Base-by-base conservation (phyloP, 1,140 invertebrate species). In the Drosophila rufa region DNA sequence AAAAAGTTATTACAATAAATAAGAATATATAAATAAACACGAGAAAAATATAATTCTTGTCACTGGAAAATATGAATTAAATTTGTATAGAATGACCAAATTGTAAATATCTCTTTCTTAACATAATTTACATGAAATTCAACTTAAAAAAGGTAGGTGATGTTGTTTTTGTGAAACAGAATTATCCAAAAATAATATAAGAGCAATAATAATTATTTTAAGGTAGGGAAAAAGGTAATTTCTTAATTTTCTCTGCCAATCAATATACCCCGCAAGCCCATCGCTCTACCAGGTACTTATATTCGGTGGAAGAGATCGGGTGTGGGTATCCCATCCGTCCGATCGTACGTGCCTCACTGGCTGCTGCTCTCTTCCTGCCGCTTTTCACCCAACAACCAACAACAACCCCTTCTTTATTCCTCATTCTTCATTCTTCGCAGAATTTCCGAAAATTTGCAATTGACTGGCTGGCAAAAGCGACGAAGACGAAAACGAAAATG, bases 381-480 rank as follows among this genome's bases (percentile, higher is more conserved):
- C 62, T 42, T 40, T 57, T 48, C 47, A 36, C 17, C 50, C 36
- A 36, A 2, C 51, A 17, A 53, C 14, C 51, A 55, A 17, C 42
- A 43, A 8, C 51, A 56, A 56, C 57, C 58, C 56, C 64, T 69
- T n/a, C 40, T 17, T 33, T 22, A 50, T 69, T n/a, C 40, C 15
- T 33, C 27, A 50, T 69, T n/a, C 40, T 17, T 33, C 27, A 50
- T 30, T 56, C 73, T 47, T 60, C 59, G 75, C 58, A 79, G 69
- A 86, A 85, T 89, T 89, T 89, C 85, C 85, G 85, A 89, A 89
- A 89, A 89, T 89, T 90, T 90, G 81, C 85, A 89, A 89, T 89
- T 89, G 84, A 90, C 76, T 87, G 76, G 79, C 79, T 79, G 68
- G 68, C 68, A 77, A 42, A 70, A 58, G 40, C 53, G 53, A 56